These are phyloP conservation scores for Cheilosia urbana DNA, from an alignment of 2,888 invertebrate species.

Conservation along the genomic window DNA sequence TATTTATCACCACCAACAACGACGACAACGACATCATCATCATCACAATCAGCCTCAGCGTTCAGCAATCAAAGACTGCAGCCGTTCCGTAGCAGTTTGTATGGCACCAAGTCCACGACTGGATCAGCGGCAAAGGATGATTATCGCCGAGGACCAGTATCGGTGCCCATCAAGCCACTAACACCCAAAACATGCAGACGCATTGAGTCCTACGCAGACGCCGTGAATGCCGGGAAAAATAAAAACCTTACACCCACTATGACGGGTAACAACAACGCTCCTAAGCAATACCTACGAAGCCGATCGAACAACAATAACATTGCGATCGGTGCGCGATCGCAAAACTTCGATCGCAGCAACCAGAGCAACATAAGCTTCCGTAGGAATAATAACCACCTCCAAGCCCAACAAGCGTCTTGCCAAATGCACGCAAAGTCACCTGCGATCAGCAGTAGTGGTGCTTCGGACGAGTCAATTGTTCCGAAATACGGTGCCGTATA, in stretches of 20 bases:
- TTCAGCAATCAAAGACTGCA: constrained; percentile 80
- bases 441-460: constrained; percentile 77
- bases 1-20: constrained; percentile 51
- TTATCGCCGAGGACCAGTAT: constrained; percentile 38
- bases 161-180: constrained; percentile 80
- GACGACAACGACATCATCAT: constrained; percentile 69
- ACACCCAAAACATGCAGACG: constrained; percentile 83
- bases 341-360: constrained; percentile 77
- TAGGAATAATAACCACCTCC: constrained; percentile 74
- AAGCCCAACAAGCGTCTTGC: constrained; percentile 51
- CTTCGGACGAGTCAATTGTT: constrained; percentile 78
- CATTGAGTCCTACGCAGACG: constrained; percentile 80
- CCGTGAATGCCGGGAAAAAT: constrained; percentile 71
- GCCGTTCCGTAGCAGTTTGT: constrained; percentile 82
- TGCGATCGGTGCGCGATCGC: constrained; percentile 61
- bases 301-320: constrained; percentile 75
- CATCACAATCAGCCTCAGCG: constrained; percentile 72
- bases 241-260: constrained; percentile 61
- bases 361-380: constrained; percentile 78
- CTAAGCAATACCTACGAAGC: constrained; percentile 78
- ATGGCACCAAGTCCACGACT: constrained; percentile 78
- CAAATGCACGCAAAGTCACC: constrained; percentile 77
- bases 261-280: constrained; percentile 50
- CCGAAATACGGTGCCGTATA: constrained; percentile 79
- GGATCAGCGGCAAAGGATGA: constrained; percentile 56